Percentiles rank a stretch among this genome's conserved stretches.
These are phyloP conservation scores for Netelia fuscicornis DNA, from an alignment of 2,888 invertebrate genomes.

Conservation along the genomic window DNA sequence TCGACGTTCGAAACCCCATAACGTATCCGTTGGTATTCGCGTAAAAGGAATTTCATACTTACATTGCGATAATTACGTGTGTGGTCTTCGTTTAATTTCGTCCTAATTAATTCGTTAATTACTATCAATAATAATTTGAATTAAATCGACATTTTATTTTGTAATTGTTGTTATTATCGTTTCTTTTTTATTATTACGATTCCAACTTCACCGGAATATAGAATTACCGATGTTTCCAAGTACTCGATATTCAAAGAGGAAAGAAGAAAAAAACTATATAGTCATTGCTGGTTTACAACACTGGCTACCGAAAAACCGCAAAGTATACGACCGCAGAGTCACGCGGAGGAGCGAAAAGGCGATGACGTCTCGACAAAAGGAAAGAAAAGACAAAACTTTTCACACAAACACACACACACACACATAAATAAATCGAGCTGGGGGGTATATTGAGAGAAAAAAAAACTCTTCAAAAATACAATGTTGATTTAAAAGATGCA, in stretches of 20 bases:
- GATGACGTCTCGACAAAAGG: conserved; percentile 36
- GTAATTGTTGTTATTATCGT: no score
- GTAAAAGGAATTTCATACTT: conserved; percentile 37
- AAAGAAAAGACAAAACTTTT: neutral
- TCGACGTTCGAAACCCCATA: conserved; percentile 39
- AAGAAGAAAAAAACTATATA: neutral
- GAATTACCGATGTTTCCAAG: neutral
- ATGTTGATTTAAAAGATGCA: neutral
- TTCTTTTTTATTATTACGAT: no score
- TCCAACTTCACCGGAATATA: neutral
- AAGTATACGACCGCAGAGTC: conserved; percentile 25
- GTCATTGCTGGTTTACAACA: neutral
- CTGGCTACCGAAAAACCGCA: conserved; percentile 6
- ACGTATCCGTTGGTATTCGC: conserved; percentile 37
- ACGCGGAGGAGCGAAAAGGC: conserved; percentile 15
- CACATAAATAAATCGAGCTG: neutral
- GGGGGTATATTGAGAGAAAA: neutral
- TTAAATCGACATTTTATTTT: no score
- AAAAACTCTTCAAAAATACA: neutral
- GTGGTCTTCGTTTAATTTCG: conserved; percentile 34
- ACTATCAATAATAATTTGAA: neutral
- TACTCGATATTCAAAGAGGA: neutral
- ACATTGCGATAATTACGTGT: conserved; percentile 7
- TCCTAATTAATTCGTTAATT: neutral
- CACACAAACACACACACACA: neutral